These are phyloP conservation scores for Drosophila quinaria DNA, from an alignment of 2,888 invertebrate genomes.

Conservation along the genomic window DNA sequence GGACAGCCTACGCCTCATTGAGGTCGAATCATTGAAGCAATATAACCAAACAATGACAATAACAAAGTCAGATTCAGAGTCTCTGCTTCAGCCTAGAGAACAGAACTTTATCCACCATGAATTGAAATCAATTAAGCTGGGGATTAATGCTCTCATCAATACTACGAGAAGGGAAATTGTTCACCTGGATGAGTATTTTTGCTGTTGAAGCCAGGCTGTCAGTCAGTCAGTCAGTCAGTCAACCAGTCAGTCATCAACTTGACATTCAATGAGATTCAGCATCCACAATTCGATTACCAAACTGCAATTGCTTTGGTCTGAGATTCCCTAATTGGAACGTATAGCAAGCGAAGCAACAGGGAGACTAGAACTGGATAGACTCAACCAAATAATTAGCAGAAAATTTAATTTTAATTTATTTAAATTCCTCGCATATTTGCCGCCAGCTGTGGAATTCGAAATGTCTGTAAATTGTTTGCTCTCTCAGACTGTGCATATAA, in stretches of 20 bases:
- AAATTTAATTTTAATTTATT: slow-evolving; percentile 16
- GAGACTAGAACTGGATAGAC: not conserved
- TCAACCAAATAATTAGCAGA: not conserved
- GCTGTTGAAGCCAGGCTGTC: not conserved
- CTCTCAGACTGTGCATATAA: slow-evolving; percentile 5
- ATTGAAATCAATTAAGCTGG: slow-evolving; percentile 21
- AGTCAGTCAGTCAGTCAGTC: not conserved
- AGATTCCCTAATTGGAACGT: not conserved
- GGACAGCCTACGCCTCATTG: slow-evolving; percentile 34
- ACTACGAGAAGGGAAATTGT: not conserved
- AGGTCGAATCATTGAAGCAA: slow-evolving; percentile 14
- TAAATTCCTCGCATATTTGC: slow-evolving; percentile 11
- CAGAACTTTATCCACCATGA: not conserved
- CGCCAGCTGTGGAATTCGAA: not conserved
- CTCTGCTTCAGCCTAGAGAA: not conserved
- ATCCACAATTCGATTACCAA: not conserved
- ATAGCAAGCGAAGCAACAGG: not conserved
- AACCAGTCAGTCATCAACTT: not conserved
- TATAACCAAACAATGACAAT: slow-evolving; percentile 13
- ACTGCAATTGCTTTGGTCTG: not conserved
- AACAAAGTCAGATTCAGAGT: slow-evolving; percentile 4
- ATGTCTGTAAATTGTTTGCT: slow-evolving; percentile 19
- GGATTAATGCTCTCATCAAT: not conserved
- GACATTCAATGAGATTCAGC: not conserved
- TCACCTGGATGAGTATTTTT: not conserved